Percentiles rank a stretch among this genome's conserved stretches.
Evolutionary conservation across 2,888 invertebrate genomes (phyloP).

Genomic region (Mylabris sibirica): DNA sequence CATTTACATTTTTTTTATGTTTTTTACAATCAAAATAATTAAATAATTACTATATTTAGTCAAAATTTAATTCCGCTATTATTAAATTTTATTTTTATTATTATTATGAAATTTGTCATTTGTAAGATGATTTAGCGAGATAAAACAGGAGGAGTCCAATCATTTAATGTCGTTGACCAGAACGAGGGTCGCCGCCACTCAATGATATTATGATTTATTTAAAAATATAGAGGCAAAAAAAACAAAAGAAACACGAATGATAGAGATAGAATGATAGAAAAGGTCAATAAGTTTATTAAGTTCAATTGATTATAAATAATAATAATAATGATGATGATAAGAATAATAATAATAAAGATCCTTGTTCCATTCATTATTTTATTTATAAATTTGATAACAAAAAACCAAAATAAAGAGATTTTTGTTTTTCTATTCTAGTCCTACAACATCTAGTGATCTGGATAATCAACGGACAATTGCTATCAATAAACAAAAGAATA

Average conservation of each 20-base stretch:
- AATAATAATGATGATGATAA: slow-evolving; percentile 11
- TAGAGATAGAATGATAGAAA: not conserved
- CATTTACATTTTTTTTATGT: not conserved
- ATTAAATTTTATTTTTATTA: not conserved
- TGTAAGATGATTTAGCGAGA: not conserved
- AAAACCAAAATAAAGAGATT: not conserved
- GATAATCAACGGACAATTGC: slow-evolving; percentile 6
- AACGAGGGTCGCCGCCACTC: slow-evolving; percentile 20
- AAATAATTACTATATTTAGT: not conserved
- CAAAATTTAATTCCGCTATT: not conserved
- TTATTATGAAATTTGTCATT: not conserved
- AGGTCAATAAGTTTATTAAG: slow-evolving; percentile 27
- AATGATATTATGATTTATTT: slow-evolving; percentile 17
- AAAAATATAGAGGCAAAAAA: not conserved
- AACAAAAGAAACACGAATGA: not conserved
- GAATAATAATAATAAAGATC: slow-evolving; percentile 21
- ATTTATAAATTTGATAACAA: not conserved
- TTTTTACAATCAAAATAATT: not conserved
- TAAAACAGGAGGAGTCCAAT: not conserved
- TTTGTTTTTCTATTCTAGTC: slow-evolving; percentile 10
- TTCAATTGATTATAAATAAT: slow-evolving; percentile 14
- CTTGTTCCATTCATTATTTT: slow-evolving; percentile 15
- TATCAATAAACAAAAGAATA: slow-evolving; percentile 11
- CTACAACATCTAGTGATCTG: slow-evolving; percentile 16
- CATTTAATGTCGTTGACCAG: slow-evolving; percentile 25